Base-by-base conservation (phyloP, 37 sponge, comb jelly and placozoan genomes). In the Beroe forskalii region DNA sequence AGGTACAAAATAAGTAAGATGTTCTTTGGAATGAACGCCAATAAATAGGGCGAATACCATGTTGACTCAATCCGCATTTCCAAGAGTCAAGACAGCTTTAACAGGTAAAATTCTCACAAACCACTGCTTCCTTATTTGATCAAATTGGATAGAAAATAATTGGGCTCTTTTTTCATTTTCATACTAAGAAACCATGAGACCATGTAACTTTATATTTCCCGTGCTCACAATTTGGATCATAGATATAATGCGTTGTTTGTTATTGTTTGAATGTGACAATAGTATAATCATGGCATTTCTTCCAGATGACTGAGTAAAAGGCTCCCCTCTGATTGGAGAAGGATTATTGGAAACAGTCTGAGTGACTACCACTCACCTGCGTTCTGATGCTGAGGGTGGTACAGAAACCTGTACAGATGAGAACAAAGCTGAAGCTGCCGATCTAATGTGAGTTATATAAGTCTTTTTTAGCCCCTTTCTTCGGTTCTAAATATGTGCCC, bases 281-380 rank as follows among this genome's bases (percentile, higher is more conserved):
- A n/a, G n/a, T n/a, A n/a, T n/a, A n/a, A n/a, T n/a, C n/a, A n/a
- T n/a, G n/a, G n/a, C n/a, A n/a, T n/a, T n/a, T n/a, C n/a, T 39
- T 36, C 39, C 28, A 39, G 35, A 6, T 33, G 36, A 35, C 75
- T 39, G 75, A 37, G 75, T 72, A 20, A 37, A 72, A 20, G 75
- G 75, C 19, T 72, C 35, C 75, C 32, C 75, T 38, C 75, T 72
- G 39, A 39, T 36, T 39, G 75, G 75, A 8, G 22, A 4, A 4
- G 75, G 75, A 22, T 39, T 72, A 3, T 20, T 72, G 75, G 75
- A 72, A 37, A 30, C 75, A 38, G 75, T 30, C 35, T 36, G 39
- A 6, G 39, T 72, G 14, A 33, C 23, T 23, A 32, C 19, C 4
- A 72, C 37, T 4, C 39, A 72, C 38, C 30, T 30, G 39, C 35